Evolutionary conservation across 2,888 invertebrate genomes (phyloP), one percentile per base, ranked within the genome.

Genomic region (Schrankia costaestrigalis): DNA sequence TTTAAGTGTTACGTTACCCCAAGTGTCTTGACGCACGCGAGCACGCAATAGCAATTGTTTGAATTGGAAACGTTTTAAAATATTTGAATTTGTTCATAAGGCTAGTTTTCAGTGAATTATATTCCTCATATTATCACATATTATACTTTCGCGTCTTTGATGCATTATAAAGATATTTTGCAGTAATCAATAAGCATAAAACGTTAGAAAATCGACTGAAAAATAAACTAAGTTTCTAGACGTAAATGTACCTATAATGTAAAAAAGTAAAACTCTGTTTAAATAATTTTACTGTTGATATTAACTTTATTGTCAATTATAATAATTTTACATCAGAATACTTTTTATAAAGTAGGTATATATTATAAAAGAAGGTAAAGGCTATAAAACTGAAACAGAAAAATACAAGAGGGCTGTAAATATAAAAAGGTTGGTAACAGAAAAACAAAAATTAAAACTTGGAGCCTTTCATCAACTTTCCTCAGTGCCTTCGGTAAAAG

Each of bases 1-100:
- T 84, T 87, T 86, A 80, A 84, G 79, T 80, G 78, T 78, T 74
- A 77, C 80, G 73, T 68, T 74, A 70, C 74, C 74, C 72, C 75
- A 71, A 75, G 77, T 79, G 61, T 68, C 57, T 68, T 56, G 60
- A 76, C 67, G 67, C 86, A 87, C 87, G 86, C 87, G 71, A 87
- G 45, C 86, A 85, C 86, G 87, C 84, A 68, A 83, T 43, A 45
- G 48, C 53, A 56, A 56, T 56, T 48, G 57, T 49, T 52, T 34
- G 43, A 43, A 56, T 56, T 43, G 41, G 33, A 44, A 52, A 48
- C 36, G 41, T 27, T 55, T 50, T 38, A 35, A 34, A 29, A 38
- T 46, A 41, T 41, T 44, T 38, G 25, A 48, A 36, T 51, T 43
- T 46, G 23, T n/a, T n/a, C n/a, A n/a, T n/a, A n/a, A n/a, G n/a